A percentile compares a stretch with the other conserved stretches of the same genome.
These are phyloP conservation scores for Iguana delicatissima DNA, from an alignment of 2,797 vertebrate genomes.

Conservation along the genomic window DNA sequence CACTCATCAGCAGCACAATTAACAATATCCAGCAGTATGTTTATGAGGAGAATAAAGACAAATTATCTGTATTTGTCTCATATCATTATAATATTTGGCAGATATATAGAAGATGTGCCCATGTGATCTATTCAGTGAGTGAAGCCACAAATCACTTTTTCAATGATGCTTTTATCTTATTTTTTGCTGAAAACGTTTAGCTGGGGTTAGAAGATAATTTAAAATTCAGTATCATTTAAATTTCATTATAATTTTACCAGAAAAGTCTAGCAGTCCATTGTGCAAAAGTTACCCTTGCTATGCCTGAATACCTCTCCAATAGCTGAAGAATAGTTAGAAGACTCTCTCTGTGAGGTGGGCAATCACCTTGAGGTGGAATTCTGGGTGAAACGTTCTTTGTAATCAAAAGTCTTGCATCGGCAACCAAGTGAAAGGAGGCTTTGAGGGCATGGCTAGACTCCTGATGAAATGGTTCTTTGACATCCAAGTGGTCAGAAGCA, in stretches of 20 bases:
- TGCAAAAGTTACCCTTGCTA: not conserved
- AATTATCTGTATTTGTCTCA: not conserved
- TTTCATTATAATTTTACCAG: not conserved
- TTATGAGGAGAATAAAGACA: not conserved
- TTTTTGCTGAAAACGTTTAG: not conserved
- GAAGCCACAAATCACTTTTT: not conserved
- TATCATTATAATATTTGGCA: not conserved
- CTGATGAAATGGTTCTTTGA: conserved; percentile 1
- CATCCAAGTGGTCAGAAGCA: not conserved
- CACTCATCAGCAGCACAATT: too few relatives aligned
- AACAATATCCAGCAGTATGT: too few relatives aligned
- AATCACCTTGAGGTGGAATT: conserved; percentile 15
- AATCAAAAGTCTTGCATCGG: conserved; percentile 15
- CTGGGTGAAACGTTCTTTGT: conserved; percentile 10
- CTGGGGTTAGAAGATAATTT: not conserved
- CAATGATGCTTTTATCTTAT: not conserved
- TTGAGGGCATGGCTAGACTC: not conserved
- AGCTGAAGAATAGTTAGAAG: not conserved
- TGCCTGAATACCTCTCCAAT: too few relatives aligned
- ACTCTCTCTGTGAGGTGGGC: not conserved
- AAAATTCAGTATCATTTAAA: not conserved
- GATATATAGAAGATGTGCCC: not conserved
- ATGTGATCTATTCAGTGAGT: not conserved
- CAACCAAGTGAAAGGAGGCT: conserved; percentile 19
- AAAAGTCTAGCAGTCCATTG: not conserved